These are phyloP conservation scores for Clavelina lepadiformis DNA, from an alignment of 23 tunicate genomes.

Conservation along the genomic window DNA sequence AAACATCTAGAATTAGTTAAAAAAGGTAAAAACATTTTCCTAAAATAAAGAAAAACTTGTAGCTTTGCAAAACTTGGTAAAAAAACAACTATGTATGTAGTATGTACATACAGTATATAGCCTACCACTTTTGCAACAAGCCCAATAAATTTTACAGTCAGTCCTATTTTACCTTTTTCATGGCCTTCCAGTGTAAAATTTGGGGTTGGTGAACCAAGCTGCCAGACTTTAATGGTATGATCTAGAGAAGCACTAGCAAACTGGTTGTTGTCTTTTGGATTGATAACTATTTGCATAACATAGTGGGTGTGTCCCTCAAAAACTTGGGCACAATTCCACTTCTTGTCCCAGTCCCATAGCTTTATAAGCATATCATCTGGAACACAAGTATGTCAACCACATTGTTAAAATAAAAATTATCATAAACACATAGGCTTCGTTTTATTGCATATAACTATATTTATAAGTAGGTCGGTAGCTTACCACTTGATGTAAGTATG, in stretches of 20 bases:
- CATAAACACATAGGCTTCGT: neutral
- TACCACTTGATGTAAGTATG: slow-evolving; percentile 92
- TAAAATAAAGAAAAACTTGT: too few species aligned
- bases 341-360: slow-evolving; percentile 99
- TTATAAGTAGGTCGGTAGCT: neutral
- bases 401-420: neutral
- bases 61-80: too few species aligned
- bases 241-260: slow-evolving; percentile 99
- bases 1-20: too few species aligned
- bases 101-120: too few species aligned
- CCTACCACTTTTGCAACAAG: too few species aligned
- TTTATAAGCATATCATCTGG: slow-evolving; percentile 98
- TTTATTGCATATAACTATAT: neutral
- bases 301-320: slow-evolving; percentile 99
- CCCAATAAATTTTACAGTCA: too few species aligned
- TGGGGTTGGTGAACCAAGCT: slow-evolving; percentile 85
- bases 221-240: slow-evolving; percentile 96
- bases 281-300: slow-evolving; percentile 98
- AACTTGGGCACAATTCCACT: slow-evolving; percentile 92
- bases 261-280: slow-evolving; percentile 97
- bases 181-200: slow-evolving; percentile 99
- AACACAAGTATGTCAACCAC: neutral
- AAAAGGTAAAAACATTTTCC: too few species aligned
- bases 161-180: slow-evolving; percentile 97
- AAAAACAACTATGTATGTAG: too few species aligned